Conservation (phyloP, 1,140 invertebrate genomes). For the Nasonia longicornis region DNA sequence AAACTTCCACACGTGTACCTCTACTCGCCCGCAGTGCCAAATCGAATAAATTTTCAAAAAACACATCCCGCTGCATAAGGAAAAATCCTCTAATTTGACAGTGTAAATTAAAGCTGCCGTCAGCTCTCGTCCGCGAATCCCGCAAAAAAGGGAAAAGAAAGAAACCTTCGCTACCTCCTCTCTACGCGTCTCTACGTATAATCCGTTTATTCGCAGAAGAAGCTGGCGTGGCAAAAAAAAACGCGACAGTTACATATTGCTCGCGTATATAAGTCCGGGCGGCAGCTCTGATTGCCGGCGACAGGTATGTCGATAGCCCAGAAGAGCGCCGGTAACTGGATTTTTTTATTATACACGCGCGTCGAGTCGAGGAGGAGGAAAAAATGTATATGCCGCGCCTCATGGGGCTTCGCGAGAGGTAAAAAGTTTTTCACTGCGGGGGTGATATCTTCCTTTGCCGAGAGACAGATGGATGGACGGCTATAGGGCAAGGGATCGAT, state of each 20-base stretch:
- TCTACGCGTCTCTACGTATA: constrained; percentile 43
- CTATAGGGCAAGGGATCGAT: not conserved
- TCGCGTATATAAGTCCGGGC: constrained; percentile 34
- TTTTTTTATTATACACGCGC: not conserved
- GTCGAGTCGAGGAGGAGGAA: not conserved
- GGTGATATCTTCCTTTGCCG: not conserved
- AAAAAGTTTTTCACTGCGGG: not conserved
- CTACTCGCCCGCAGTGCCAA: no score
- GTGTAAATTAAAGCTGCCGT: no score
- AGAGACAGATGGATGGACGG: not conserved
- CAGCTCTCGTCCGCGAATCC: no score
- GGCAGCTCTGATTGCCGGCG: constrained; percentile 48
- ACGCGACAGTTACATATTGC: constrained; percentile 59
- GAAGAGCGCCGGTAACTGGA: constrained; percentile 14
- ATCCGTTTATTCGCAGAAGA: constrained; percentile 55
- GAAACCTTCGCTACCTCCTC: not conserved
- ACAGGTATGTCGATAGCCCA: constrained; percentile 51
- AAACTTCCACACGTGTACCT: no score
- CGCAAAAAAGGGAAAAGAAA: not conserved
- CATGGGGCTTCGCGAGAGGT: not conserved
- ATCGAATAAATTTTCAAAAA: no score
- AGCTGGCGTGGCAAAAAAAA: constrained; percentile 53
- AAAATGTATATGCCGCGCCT: not conserved
- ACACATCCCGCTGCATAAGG: no score
- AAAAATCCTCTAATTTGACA: no score